A percentile compares a stretch with the other conserved stretches of the same genome.
These are phyloP conservation scores for Drosophila santomea DNA, from an alignment of 1,140 invertebrate species.

Conservation along the genomic window DNA sequence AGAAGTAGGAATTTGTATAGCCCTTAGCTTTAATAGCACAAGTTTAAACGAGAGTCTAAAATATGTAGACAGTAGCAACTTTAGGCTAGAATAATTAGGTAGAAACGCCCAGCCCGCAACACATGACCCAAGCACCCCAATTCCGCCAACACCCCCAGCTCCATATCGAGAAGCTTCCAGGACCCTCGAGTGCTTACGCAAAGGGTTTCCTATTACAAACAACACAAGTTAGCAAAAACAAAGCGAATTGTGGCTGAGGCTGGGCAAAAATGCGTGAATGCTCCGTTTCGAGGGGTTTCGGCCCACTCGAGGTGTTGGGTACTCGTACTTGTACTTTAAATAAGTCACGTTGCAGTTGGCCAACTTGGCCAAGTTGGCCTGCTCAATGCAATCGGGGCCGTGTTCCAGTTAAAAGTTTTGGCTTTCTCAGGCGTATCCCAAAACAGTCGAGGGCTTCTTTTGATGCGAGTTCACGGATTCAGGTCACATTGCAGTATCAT, in stretches of 20 bases:
- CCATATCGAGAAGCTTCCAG: constrained; percentile 1
- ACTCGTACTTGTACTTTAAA: constrained; percentile 68
- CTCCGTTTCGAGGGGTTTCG: constrained; percentile 8
- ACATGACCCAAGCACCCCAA: constrained; percentile 13
- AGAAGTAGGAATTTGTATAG: background rate
- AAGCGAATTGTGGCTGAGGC: constrained; percentile 11
- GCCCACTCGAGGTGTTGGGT: constrained; percentile 55
- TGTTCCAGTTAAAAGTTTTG: constrained; percentile 40
- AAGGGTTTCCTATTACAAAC: constrained; percentile 78
- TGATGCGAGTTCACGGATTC: constrained; percentile 33
- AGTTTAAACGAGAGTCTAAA: constrained; percentile 11
- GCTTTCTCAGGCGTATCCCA: constrained; percentile 17
- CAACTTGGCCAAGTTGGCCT: constrained; percentile 12
- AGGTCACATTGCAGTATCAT: constrained; percentile 54
- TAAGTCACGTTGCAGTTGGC: constrained; percentile 70
- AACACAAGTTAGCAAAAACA: constrained; percentile 64
- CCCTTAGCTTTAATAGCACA: background rate
- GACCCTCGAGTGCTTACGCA: constrained; percentile 61
- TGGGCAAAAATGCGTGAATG: constrained; percentile 50
- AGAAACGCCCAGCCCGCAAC: constrained; percentile 1
- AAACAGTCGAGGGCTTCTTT: constrained; percentile 27
- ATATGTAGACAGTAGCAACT: too few relatives aligned
- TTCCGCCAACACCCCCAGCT: background rate
- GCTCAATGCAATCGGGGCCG: constrained; percentile 24
- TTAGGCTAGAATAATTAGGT: constrained; percentile 55